Evolutionary conservation across 2,888 invertebrate genomes (phyloP).

Genomic region (Torymus tubicola): DNA sequence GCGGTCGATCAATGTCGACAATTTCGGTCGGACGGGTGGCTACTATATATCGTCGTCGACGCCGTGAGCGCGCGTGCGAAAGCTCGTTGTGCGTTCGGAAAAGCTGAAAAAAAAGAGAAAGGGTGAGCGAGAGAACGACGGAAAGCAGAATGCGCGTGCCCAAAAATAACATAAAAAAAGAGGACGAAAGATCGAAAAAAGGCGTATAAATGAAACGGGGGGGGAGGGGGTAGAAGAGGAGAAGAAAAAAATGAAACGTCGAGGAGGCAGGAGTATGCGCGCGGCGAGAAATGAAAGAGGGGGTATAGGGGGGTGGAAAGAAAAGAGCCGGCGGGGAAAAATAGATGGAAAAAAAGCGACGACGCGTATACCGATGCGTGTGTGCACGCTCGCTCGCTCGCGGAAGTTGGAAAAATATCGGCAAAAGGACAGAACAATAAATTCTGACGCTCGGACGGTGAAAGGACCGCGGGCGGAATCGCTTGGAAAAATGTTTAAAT

Average conservation of each 20-base stretch:
- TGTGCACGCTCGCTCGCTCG: background rate
- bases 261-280: background rate
- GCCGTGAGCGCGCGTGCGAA: too few species aligned
- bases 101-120: background rate
- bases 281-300: background rate
- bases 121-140: conserved; percentile 12
- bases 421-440: conserved; percentile 30
- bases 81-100: background rate
- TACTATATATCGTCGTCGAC: conserved; percentile 60
- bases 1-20: conserved; percentile 72
- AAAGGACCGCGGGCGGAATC: conserved; percentile 31
- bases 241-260: background rate
- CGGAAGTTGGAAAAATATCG: conserved; percentile 29
- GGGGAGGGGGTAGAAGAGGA: background rate
- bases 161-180: conserved; percentile 9
- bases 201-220: too few species aligned
- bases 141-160: background rate
- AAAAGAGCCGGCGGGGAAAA: conserved; percentile 18
- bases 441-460: conserved; percentile 25
- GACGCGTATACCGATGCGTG: too few species aligned
- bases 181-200: background rate
- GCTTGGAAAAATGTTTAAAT: conserved; percentile 51
- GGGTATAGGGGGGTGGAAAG: conserved; percentile 1
- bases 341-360: conserved; percentile 1
- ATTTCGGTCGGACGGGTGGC: conserved; percentile 61